Evolutionary conservation across 2,888 invertebrate genomes (phyloP).

Genomic region (Chaetoderma sp.): DNA sequence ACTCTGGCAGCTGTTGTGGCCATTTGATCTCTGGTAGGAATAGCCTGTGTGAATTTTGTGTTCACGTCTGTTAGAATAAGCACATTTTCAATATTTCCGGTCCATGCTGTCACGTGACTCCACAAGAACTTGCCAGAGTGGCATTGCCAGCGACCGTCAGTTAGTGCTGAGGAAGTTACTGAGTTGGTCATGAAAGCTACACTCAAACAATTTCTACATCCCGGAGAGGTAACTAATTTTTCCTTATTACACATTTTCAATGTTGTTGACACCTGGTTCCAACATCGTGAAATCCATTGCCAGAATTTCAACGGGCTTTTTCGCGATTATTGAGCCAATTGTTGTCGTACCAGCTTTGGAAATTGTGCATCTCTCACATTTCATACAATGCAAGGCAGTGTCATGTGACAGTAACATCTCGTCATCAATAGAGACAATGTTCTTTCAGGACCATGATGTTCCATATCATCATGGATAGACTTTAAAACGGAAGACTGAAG

Average conservation of each 20-base stretch:
- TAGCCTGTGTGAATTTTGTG: constrained; percentile 8
- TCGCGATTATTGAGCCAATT: constrained; percentile 6
- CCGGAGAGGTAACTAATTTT: too few species aligned
- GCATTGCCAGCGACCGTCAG: too few species aligned
- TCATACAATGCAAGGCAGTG: not conserved
- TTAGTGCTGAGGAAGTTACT: too few species aligned
- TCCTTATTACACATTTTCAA: too few species aligned
- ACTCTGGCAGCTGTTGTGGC: constrained; percentile 16
- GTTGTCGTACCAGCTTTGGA: constrained; percentile 8
- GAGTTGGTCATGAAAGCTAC: too few species aligned
- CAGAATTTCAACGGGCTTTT: constrained; percentile 17
- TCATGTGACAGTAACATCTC: constrained; percentile 20
- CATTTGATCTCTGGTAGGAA: constrained; percentile 11
- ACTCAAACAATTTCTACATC: too few species aligned
- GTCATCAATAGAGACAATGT: constrained; percentile 4
- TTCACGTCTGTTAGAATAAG: constrained; percentile 16
- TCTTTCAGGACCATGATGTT: constrained; percentile 15
- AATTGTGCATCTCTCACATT: constrained; percentile 18
- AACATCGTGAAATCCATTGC: constrained; percentile 20
- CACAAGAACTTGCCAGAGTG: too few species aligned
- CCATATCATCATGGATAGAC: constrained; percentile 2
- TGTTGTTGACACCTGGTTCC: too few species aligned
- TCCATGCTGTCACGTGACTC: too few species aligned
- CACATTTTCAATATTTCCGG: constrained; percentile 12
- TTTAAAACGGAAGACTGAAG: not conserved